Conservation (phyloP, 2,113 vertebrate genomes). For the Pseudolaguvia tuberculata region DNA sequence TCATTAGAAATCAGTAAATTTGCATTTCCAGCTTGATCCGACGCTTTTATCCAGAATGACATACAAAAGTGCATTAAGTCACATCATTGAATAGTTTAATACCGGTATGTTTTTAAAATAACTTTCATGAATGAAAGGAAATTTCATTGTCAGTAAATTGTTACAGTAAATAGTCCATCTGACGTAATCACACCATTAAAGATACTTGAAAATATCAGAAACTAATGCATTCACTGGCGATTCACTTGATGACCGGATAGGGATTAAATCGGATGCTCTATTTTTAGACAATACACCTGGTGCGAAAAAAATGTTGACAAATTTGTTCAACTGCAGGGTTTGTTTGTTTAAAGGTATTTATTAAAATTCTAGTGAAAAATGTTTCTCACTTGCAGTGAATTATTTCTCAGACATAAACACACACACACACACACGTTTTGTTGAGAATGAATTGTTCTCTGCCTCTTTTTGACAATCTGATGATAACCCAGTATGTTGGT, state of each 20-base stretch:
- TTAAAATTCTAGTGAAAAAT: slow-evolving; percentile 1
- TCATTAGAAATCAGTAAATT: too few relatives aligned
- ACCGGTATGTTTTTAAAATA: too few relatives aligned
- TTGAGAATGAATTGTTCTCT: background rate
- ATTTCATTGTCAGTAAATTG: too few relatives aligned
- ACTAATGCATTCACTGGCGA: background rate
- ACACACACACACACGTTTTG: background rate
- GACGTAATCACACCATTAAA: background rate
- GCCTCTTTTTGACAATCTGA: background rate
- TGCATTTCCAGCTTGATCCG: too few relatives aligned
- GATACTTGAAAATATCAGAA: background rate
- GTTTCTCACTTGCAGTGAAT: background rate
- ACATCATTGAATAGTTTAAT: too few relatives aligned
- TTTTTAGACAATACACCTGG: background rate
- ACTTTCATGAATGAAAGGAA: too few relatives aligned
- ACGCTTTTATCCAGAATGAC: too few relatives aligned
- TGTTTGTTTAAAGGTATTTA: background rate
- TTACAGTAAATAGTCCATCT: slow-evolving; percentile 2
- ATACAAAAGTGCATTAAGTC: too few relatives aligned
- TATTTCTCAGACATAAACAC: background rate
- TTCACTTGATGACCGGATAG: background rate
- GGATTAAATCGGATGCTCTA: background rate
- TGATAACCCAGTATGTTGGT: background rate
- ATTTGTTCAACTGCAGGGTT: background rate
- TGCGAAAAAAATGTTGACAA: background rate